Evolutionary conservation across 2,113 vertebrate species (phyloP).

Genomic region (Nibea albiflora): DNA sequence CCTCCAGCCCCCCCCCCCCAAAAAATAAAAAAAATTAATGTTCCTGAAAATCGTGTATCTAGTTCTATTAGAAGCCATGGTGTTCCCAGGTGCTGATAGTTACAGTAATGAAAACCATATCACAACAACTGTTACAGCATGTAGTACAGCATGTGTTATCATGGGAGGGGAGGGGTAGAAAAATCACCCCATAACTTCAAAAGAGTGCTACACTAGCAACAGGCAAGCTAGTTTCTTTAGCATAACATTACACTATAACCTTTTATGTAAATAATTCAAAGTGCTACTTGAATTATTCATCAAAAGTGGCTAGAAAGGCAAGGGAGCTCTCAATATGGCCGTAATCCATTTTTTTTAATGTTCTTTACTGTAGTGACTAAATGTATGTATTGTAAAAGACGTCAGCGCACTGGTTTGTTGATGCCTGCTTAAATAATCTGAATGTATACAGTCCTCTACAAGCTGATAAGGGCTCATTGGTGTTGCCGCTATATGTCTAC

Average conservation of each 20-base stretch:
- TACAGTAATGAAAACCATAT: constrained; percentile 47
- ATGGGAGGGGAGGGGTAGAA: constrained; percentile 34
- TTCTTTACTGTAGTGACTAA: constrained; percentile 61
- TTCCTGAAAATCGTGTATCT: constrained; percentile 33
- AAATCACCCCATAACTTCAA: constrained; percentile 57
- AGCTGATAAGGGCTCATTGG: constrained; percentile 8
- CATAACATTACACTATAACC: constrained; percentile 72
- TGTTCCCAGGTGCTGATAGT: constrained; percentile 37
- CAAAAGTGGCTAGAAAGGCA: constrained; percentile 62
- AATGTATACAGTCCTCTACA: constrained; percentile 29
- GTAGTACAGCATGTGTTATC: constrained; percentile 42
- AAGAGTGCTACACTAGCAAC: constrained; percentile 60
- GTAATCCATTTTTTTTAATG: constrained; percentile 55
- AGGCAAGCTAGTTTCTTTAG: constrained; percentile 42
- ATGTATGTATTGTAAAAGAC: constrained; percentile 69
- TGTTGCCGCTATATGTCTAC: constrained; percentile 62
- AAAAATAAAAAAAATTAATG: background rate
- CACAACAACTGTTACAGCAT: constrained; percentile 43
- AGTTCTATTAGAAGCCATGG: background rate
- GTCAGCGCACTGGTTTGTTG: constrained; percentile 43
- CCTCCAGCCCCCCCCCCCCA: background rate
- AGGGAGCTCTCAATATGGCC: constrained; percentile 48
- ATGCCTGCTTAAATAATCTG: constrained; percentile 49
- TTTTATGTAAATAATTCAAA: constrained; percentile 82
- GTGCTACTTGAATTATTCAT: constrained; percentile 76